Base-by-base conservation (phyloP, 2,888 invertebrate genomes). In the Hypomecis atomaria region DNA sequence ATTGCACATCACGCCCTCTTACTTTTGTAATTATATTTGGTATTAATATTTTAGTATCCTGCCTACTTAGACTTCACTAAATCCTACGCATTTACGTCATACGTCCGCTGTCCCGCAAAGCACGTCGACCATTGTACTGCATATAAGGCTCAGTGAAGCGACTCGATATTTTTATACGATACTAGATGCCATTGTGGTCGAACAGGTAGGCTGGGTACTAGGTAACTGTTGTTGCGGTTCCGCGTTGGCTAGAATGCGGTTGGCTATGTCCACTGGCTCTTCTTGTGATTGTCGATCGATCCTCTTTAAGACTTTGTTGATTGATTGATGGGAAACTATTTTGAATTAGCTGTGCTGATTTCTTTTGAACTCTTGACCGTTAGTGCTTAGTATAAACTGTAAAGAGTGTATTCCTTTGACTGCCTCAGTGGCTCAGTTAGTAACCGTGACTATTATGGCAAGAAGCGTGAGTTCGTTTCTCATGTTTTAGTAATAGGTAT, bases 111-210 rank as follows among this genome's bases (percentile, higher is more conserved):
- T 86, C 82, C 88, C 83, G 86, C 87, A 86, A 89, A 64, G 82
- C 90, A 88, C 89, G 89, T 91, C 82, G 74, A 66, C 89, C 87
- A 92, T 92, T 92, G 91, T 92, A 75, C 83, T 76, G 83, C 90
- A 85, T 90, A 92, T 91, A 92, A 88, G 92, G 91, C 78, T 71
- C 65, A 78, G 76, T 74, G 86, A 83, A 82, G 83, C 79, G 70
- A 79, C 85, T 85, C 75, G 87, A 89, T 89, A 91, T 91, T 91
- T 91, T 91, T 91, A 90, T 90, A 87, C 84, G 86, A 84, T 78
- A 77, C 84, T 82, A 83, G 83, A 81, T 81, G 76, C 84, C 86
- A 87, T 90, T 90, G 90, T 90, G 78, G 72, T 61, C 48, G 67
- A 62, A 66, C 71, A 59, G 69, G 72, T 72, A 67, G 59, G 67